Conservation (phyloP, 2,113 vertebrate species). For the Sander lucioperca region DNA sequence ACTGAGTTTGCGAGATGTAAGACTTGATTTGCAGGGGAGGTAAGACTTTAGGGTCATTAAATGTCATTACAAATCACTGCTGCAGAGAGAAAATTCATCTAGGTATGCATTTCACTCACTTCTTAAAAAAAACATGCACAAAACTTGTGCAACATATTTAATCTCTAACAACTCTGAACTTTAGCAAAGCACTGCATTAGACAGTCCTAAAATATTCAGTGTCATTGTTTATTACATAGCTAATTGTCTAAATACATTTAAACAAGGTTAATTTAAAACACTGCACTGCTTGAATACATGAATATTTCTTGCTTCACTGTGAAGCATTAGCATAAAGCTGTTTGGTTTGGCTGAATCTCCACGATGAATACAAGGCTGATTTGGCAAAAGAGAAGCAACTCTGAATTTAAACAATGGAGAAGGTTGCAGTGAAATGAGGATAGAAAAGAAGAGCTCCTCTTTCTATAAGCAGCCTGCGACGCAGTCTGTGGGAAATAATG, state of each 20-base stretch:
- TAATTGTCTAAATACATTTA: slow-evolving; percentile 30
- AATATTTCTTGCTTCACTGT: slow-evolving; percentile 45
- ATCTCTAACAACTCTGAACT: not conserved
- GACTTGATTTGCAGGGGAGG: slow-evolving; percentile 19
- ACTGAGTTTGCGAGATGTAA: not conserved
- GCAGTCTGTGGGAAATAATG: not conserved
- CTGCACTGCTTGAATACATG: slow-evolving; percentile 15
- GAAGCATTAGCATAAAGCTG: slow-evolving; percentile 32
- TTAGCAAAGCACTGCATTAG: not conserved
- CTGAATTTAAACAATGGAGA: slow-evolving; percentile 30
- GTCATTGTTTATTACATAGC: not conserved
- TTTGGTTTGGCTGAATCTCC: slow-evolving; percentile 34
- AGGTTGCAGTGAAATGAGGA: not conserved
- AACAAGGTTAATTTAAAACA: slow-evolving; percentile 34
- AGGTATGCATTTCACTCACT: slow-evolving; percentile 23
- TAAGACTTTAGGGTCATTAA: slow-evolving; percentile 43
- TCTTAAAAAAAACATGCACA: not conserved
- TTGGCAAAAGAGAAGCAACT: slow-evolving; percentile 29
- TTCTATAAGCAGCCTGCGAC: not conserved
- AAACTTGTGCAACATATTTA: slow-evolving; percentile 14
- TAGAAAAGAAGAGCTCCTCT: not conserved
- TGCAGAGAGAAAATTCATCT: slow-evolving; percentile 1
- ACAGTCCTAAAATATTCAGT: not conserved
- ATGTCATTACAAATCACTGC: slow-evolving; percentile 30
- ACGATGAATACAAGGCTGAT: slow-evolving; percentile 21